Percentiles rank a stretch among this genome's conserved stretches.
Evolutionary conservation across 1,140 invertebrate species (phyloP).

Genomic region (Euwallacea fornicatus): DNA sequence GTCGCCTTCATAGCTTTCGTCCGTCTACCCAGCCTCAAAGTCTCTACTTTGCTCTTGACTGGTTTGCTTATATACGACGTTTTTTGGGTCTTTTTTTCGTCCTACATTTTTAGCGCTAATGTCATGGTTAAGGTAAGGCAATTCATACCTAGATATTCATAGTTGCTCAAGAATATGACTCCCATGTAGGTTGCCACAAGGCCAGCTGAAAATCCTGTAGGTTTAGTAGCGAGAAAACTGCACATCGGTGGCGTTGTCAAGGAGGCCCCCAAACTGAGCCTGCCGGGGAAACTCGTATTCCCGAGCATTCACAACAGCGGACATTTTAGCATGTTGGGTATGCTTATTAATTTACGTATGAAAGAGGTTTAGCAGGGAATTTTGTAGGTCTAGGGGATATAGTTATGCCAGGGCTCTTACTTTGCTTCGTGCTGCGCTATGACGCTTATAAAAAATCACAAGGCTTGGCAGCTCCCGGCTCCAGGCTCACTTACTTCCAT

Average conservation of each 20-base stretch:
- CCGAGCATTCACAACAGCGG: conserved; percentile 93
- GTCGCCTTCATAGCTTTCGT: conserved; percentile 97
- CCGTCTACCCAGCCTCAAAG: conserved; percentile 92
- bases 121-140: conserved; percentile 90
- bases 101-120: conserved; percentile 97
- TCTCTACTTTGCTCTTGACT: conserved; percentile 91
- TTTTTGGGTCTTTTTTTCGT: conserved; percentile 98
- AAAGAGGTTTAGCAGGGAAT: not conserved
- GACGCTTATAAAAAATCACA: conserved; percentile 95
- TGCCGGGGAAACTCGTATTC: conserved; percentile 96
- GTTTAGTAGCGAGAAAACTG: conserved; percentile 87
- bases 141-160: not conserved
- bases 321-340: conserved; percentile 94
- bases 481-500: conserved; percentile 85
- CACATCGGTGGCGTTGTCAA: conserved; percentile 84
- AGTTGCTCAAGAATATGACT: conserved; percentile 11
- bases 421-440: conserved; percentile 95
- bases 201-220: conserved; percentile 95
- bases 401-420: conserved; percentile 94
- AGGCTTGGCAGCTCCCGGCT: conserved; percentile 48
- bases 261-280: conserved; percentile 90
- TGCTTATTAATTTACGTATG: conserved; percentile 7
- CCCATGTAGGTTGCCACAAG: conserved; percentile 72
- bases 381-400: conserved; percentile 84
- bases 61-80: conserved; percentile 96